Evolutionary conservation across 2,113 vertebrate species (phyloP), one percentile per base, ranked within the genome.

Genomic region (Carassius auratus): DNA sequence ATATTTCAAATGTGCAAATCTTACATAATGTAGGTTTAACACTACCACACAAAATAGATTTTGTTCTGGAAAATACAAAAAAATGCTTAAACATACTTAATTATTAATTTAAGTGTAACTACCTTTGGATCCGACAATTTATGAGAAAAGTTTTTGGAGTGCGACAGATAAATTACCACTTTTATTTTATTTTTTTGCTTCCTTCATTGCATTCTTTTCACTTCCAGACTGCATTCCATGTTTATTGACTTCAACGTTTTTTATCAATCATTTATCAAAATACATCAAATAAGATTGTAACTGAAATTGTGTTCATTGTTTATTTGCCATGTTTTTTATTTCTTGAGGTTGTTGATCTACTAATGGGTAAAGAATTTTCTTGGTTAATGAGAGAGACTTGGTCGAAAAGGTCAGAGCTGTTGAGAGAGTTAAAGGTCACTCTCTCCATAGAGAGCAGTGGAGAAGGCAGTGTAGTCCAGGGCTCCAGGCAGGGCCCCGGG

Each of bases 401-500:
- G 10, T 81, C 82, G 85, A 84, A 86, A 55, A 36, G 68, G 76
- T 86, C 66, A 73, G 36, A 64, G 68, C 26, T 85, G 88, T 33
- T 89, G 62, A 64, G 14, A 13, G 55, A 79, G 81, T 97, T 96
- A 98, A 91, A 99, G 97, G 93, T 99, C 97, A 0, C 97, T 99
- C 91, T 98, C 97, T 77, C 97, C 97, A 0, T 98, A 98, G 21
- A 98, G 95, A 1, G 97, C 97, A 0, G 97, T 97, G 88, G 97
- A 97, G 94, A 99, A 99, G 91, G 97, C 96, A 45, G 96, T 96
- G 93, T 98, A 98, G 94, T 98, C 97, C 4, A 99, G 94, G 13
- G 97, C 96, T 0, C 96, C 97, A 0, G 96, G 94, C n/a, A 91
- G 86, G 0, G 92, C 92, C 0, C 96, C 97, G 0, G 92, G 90